phyloP scores from a whole-genome alignment of 2,797 vertebrate species.

The Eulemur rubriventer region DNA sequence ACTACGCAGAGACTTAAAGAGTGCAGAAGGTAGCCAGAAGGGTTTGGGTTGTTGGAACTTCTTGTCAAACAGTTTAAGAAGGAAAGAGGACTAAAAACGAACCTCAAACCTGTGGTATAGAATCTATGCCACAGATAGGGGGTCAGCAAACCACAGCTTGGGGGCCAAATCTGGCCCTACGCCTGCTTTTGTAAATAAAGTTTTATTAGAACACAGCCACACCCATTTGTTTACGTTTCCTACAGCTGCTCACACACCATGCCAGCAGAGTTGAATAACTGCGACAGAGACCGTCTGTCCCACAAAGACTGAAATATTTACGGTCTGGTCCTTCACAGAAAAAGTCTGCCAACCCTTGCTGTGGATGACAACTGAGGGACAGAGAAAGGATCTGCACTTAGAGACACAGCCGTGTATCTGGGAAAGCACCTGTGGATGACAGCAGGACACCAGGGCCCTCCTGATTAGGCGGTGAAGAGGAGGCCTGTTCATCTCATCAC shows the following conservation, averaged over 20 bases:
- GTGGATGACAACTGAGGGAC: not conserved
- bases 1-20: accelerated
- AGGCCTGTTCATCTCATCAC: not conserved
- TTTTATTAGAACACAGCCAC: not conserved
- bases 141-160: not conserved
- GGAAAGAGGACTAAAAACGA: not conserved
- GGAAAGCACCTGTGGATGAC: not conserved
- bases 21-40: accelerated
- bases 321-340: not conserved
- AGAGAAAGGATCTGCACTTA: not conserved
- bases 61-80: not conserved
- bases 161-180: not conserved
- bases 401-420: not conserved
- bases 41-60: accelerated
- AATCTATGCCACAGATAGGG: not conserved
- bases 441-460: not conserved
- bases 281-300: not conserved
- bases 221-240: accelerated
- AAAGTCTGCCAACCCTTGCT: not conserved
- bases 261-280: not conserved
- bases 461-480: not conserved
- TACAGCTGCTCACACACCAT: accelerated
- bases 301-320: not conserved
- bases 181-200: not conserved
- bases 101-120: not conserved